phyloP scores from a whole-genome alignment of 2,888 invertebrate genomes.

The Oegoconia quadripuncta region DNA sequence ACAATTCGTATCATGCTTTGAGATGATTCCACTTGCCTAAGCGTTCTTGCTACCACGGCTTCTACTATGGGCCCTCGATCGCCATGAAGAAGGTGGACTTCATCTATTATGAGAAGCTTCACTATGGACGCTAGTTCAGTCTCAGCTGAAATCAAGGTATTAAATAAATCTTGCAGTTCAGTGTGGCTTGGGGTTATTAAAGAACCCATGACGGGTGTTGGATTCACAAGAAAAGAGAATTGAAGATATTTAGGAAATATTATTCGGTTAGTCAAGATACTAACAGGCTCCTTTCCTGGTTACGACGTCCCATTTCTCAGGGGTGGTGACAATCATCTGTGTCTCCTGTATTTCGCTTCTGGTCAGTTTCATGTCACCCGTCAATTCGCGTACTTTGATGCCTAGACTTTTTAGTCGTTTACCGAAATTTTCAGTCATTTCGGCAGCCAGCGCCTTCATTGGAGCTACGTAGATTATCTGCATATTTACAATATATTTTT shows the following conservation, averaged over 20 bases:
- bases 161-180: not conserved
- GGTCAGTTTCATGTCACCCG: slow-evolving; percentile 98
- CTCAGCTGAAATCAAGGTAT: slow-evolving; percentile 79
- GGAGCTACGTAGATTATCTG: slow-evolving; percentile 99
- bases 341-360: slow-evolving; percentile 96
- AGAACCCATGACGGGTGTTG: too few relatives aligned
- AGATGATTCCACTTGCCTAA: slow-evolving; percentile 93
- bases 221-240: too few relatives aligned
- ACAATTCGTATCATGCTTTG: slow-evolving; percentile 98
- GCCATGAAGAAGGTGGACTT: slow-evolving; percentile 97
- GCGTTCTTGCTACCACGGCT: slow-evolving; percentile 95
- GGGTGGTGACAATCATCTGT: slow-evolving; percentile 98
- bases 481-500: slow-evolving; percentile 13
- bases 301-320: slow-evolving; percentile 99
- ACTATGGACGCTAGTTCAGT: slow-evolving; percentile 94
- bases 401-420: slow-evolving; percentile 86
- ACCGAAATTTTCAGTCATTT: slow-evolving; percentile 97
- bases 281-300: slow-evolving; percentile 93
- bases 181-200: too few relatives aligned
- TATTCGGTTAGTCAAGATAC: slow-evolving; percentile 22
- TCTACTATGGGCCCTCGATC: slow-evolving; percentile 99
- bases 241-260: too few relatives aligned
- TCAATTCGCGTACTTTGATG: slow-evolving; percentile 93
- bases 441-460: slow-evolving; percentile 99
- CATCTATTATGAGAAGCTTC: slow-evolving; percentile 96